Percentiles rank a stretch among this genome's conserved stretches.
phyloP scores from a whole-genome alignment of 2,888 invertebrate genomes.

The Drosophila meridiana region DNA sequence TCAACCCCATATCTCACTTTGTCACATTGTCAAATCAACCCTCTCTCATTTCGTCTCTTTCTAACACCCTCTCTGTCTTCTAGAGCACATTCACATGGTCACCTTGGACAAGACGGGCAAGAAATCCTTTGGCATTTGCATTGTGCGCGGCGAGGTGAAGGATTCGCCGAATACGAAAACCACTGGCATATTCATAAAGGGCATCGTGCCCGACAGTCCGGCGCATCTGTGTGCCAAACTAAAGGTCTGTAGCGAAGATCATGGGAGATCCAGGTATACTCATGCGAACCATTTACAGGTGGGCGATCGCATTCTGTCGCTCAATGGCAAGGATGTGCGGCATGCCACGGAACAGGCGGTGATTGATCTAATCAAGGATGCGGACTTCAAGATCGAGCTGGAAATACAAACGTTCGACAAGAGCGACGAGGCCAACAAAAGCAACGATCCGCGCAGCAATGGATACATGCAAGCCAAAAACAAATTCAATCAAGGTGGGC shows the following conservation, averaged over 20 bases:
- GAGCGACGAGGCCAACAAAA: slow-evolving; percentile 62
- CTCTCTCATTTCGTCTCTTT: not conserved
- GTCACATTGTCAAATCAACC: no score
- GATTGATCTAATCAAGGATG: slow-evolving; percentile 96
- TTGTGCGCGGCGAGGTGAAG: slow-evolving; percentile 95
- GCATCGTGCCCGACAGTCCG: slow-evolving; percentile 96
- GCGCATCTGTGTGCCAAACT: slow-evolving; percentile 95
- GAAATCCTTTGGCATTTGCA: slow-evolving; percentile 96
- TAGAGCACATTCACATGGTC: slow-evolving; percentile 81
- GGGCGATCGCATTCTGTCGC: slow-evolving; percentile 87
- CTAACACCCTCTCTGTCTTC: not conserved
- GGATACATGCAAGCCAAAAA: slow-evolving; percentile 73
- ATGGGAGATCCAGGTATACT: not conserved
- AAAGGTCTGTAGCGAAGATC: slow-evolving; percentile 87
- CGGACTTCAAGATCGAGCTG: slow-evolving; percentile 94
- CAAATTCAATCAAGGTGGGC: slow-evolving; percentile 71
- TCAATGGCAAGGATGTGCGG: slow-evolving; percentile 95
- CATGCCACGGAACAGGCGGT: slow-evolving; percentile 97
- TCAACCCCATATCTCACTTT: not conserved
- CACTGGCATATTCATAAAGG: slow-evolving; percentile 98
- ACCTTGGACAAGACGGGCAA: slow-evolving; percentile 83
- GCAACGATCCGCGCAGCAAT: slow-evolving; percentile 77
- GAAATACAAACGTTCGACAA: slow-evolving; percentile 91
- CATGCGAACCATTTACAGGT: slow-evolving; percentile 59
- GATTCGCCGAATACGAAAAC: slow-evolving; percentile 88